Conservation (phyloP, 1,140 invertebrate species). For the Panagrolaimus sp. region DNA sequence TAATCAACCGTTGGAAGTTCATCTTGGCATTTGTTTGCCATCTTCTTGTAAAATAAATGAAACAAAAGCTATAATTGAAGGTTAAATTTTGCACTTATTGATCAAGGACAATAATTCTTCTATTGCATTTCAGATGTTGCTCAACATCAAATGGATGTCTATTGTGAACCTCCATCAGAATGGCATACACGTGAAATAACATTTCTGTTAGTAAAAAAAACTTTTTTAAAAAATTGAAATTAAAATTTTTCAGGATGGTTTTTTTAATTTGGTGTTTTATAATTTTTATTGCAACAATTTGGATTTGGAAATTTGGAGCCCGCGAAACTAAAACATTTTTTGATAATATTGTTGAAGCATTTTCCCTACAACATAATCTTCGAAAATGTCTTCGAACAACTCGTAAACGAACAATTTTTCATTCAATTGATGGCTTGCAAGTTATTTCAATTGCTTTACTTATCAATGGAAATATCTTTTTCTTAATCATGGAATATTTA, state of each 20-base stretch:
- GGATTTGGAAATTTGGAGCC: background rate
- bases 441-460: constrained; percentile 35
- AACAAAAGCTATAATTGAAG: constrained; percentile 36
- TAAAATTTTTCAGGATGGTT: background rate
- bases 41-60: constrained; percentile 34
- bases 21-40: constrained; percentile 40
- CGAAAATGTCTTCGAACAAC: constrained; percentile 38
- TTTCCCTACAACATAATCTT: constrained; percentile 34
- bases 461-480: constrained; percentile 37
- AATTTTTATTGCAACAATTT: background rate
- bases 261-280: background rate
- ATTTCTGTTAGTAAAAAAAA: constrained; percentile 24
- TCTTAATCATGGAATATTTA: constrained; percentile 39
- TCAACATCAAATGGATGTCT: constrained; percentile 33
- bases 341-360: constrained; percentile 20
- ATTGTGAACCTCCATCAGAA: constrained; percentile 33
- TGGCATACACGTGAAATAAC: constrained; percentile 32
- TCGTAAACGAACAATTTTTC: constrained; percentile 28
- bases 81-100: constrained; percentile 19
- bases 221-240: background rate
- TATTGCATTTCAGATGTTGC: constrained; percentile 35
- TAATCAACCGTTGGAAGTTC: constrained; percentile 33
- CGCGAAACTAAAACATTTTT: background rate
- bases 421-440: constrained; percentile 35
- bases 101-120: background rate